phyloP scores from a whole-genome alignment of 2,888 invertebrate species.

The Andrena dorsata region DNA sequence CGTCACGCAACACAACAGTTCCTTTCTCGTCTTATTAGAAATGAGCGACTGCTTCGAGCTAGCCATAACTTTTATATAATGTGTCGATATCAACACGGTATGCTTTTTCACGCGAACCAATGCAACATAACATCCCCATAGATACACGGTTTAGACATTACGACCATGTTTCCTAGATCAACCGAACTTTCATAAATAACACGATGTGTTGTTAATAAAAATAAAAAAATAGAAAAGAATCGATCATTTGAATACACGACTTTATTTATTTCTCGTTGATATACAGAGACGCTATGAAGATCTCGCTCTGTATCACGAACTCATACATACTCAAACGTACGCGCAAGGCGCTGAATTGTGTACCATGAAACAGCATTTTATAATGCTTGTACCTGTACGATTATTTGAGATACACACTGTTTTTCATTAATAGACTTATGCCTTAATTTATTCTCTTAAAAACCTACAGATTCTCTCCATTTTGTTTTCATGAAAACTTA shows the following conservation, averaged over 20 bases:
- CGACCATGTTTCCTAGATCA: slow-evolving; percentile 72
- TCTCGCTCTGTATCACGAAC: slow-evolving; percentile 12
- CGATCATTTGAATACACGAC: slow-evolving; percentile 46
- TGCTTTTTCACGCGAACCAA: neutral
- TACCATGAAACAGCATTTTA: slow-evolving; percentile 18
- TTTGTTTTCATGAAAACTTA: neutral
- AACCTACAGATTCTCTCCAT: slow-evolving; percentile 5
- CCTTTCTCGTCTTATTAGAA: neutral
- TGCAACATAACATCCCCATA: slow-evolving; percentile 19
- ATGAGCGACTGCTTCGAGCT: slow-evolving; percentile 42
- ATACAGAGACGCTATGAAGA: slow-evolving; percentile 18
- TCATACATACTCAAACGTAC: slow-evolving; percentile 1
- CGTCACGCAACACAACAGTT: neutral
- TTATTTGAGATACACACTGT: slow-evolving; percentile 34
- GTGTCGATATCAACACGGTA: slow-evolving; percentile 26
- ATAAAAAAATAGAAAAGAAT: slow-evolving; percentile 9
- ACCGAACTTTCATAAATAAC: slow-evolving; percentile 47
- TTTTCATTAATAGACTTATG: slow-evolving; percentile 34
- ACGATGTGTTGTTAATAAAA: slow-evolving; percentile 68
- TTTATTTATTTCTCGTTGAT: slow-evolving; percentile 59
- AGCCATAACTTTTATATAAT: slow-evolving; percentile 50
- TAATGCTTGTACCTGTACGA: slow-evolving; percentile 41
- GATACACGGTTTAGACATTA: slow-evolving; percentile 13
- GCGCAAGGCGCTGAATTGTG: slow-evolving; percentile 17
- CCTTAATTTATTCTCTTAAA: slow-evolving; percentile 3